These are phyloP conservation scores for Heterodera carotae DNA, from an alignment of 1,140 invertebrate species.

Conservation along the genomic window DNA sequence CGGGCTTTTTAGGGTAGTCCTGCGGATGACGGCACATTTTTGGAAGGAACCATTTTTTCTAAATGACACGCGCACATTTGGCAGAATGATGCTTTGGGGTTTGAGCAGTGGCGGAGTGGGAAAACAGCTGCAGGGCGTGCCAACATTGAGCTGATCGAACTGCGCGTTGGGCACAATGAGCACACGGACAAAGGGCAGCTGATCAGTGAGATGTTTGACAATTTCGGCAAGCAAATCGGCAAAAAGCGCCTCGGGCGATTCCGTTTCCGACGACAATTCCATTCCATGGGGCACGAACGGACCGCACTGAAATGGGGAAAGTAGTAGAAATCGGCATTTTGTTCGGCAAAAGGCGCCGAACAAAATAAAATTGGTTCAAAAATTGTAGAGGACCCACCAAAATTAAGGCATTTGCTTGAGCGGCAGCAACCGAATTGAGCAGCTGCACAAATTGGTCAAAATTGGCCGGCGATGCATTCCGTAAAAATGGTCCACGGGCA, in stretches of 20 bases:
- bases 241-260: neutral
- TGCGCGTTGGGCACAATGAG: neutral
- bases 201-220: neutral
- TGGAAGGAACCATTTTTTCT: too few relatives aligned
- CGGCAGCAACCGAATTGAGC: neutral
- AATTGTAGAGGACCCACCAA: neutral
- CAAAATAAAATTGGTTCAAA: conserved; percentile 4
- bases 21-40: too few relatives aligned
- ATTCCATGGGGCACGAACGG: conserved; percentile 1
- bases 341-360: too few relatives aligned
- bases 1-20: too few relatives aligned
- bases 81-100: neutral
- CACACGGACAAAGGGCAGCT: neutral
- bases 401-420: neutral
- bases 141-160: neutral
- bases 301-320: neutral
- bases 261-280: neutral
- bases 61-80: too few relatives aligned
- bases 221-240: conserved; percentile 7
- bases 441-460: neutral
- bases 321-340: neutral
- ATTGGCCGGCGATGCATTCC: neutral
- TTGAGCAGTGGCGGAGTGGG: neutral
- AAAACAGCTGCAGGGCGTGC: neutral
- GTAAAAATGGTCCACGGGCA: neutral